These are phyloP conservation scores for Romanogobio albipinnatus DNA, from an alignment of 2,113 vertebrate genomes.

Conservation along the genomic window DNA sequence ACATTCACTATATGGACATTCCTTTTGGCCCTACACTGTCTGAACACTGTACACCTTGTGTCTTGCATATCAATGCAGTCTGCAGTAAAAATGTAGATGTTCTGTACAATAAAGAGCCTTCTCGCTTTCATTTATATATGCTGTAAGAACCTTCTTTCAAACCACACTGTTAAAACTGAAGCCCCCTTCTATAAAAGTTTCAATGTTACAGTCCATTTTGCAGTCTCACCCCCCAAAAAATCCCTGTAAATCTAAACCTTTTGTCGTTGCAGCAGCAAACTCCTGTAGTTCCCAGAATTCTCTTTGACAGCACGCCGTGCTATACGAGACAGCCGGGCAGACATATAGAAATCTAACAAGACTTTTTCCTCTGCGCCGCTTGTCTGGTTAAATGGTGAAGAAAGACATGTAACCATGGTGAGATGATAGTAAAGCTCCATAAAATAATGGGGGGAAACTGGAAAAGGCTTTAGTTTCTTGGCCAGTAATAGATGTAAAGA, in stretches of 20 bases:
- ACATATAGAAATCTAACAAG: slow-evolving; percentile 64
- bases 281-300: slow-evolving; percentile 47
- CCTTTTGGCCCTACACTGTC: slow-evolving; percentile 41
- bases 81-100: slow-evolving; percentile 70
- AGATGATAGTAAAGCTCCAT: slow-evolving; percentile 64
- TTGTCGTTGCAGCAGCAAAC: slow-evolving; percentile 61
- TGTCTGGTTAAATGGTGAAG: slow-evolving; percentile 60
- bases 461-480: slow-evolving; percentile 70
- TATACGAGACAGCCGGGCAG: slow-evolving; percentile 60
- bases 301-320: slow-evolving; percentile 58
- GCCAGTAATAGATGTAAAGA: slow-evolving; percentile 69
- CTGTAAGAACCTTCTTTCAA: slow-evolving; percentile 65
- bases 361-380: slow-evolving; percentile 54
- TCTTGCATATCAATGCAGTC: slow-evolving; percentile 64
- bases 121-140: slow-evolving; percentile 67
- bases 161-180: slow-evolving; percentile 66
- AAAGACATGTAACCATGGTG: slow-evolving; percentile 62
- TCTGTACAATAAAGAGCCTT: slow-evolving; percentile 65
- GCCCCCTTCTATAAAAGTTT: slow-evolving; percentile 69
- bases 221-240: slow-evolving; percentile 50
- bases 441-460: slow-evolving; percentile 66
- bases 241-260: slow-evolving; percentile 66
- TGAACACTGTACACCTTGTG: slow-evolving; percentile 62
- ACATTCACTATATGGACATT: slow-evolving; percentile 67
- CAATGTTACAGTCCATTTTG: slow-evolving; percentile 68